These are phyloP conservation scores for Acanthis flammea DNA, from an alignment of 2,797 vertebrate species.

Conservation along the genomic window DNA sequence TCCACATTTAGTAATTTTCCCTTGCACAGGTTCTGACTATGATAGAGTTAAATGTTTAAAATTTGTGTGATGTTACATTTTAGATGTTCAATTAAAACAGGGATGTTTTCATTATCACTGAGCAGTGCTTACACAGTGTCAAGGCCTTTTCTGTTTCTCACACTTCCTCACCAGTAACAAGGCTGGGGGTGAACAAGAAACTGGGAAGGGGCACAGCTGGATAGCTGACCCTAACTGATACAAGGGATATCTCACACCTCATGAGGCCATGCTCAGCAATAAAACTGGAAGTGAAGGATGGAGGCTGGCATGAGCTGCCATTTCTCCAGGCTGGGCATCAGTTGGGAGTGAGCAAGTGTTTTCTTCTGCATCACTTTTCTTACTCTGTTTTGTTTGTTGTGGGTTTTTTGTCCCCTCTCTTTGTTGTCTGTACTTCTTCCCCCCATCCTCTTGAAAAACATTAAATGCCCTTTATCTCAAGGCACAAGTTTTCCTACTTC, in stretches of 20 bases:
- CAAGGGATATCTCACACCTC: not conserved
- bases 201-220: not conserved
- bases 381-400: not conserved
- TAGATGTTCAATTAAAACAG: not conserved
- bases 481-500: not conserved
- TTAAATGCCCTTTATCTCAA: not conserved
- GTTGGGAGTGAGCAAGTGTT: not conserved
- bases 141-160: not conserved
- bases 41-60: not conserved
- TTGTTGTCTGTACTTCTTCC: not conserved
- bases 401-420: rapidly evolving
- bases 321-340: not conserved
- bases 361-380: not conserved
- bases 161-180: rapidly evolving
- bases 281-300: not conserved
- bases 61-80: not conserved
- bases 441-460: rapidly evolving
- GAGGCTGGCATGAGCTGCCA: not conserved
- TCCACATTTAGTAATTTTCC: not conserved
- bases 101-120: not conserved
- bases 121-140: not conserved
- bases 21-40: not conserved
- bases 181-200: not conserved
- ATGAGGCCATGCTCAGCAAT: not conserved
- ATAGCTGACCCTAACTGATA: not conserved